Evolutionary conservation across 2,888 invertebrate genomes (phyloP).

Genomic region (Lampropteryx suffumata): DNA sequence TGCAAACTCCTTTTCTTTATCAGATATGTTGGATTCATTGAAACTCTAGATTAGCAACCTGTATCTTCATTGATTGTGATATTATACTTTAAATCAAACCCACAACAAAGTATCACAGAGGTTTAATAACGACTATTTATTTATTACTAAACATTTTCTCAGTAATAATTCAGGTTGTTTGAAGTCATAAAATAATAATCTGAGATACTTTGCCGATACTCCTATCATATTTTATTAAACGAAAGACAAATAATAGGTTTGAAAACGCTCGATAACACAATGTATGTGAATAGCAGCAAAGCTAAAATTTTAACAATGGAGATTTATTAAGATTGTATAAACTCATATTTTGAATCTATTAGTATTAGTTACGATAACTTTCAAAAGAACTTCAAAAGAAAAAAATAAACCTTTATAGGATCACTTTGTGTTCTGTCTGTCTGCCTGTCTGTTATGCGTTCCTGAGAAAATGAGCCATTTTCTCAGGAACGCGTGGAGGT

Average conservation of each 20-base stretch:
- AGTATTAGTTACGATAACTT: not conserved
- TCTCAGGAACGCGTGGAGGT: no score
- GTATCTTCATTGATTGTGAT: not conserved
- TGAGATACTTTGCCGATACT: constrained; percentile 7
- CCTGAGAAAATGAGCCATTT: no score
- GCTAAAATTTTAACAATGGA: constrained; percentile 13
- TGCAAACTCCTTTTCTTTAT: constrained; percentile 19
- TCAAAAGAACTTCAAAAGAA: no score
- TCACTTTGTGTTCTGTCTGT: no score
- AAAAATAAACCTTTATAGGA: no score
- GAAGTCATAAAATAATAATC: constrained; percentile 20
- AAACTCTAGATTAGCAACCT: not conserved
- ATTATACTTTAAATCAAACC: constrained; percentile 8
- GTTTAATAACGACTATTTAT: constrained; percentile 22
- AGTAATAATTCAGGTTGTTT: constrained; percentile 5
- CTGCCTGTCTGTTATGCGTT: no score
- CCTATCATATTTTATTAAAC: constrained; percentile 16
- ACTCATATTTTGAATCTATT: not conserved
- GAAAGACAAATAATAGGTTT: constrained; percentile 15
- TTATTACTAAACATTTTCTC: constrained; percentile 6
- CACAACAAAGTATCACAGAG: constrained; percentile 19
- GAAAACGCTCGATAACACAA: not conserved
- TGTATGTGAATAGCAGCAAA: constrained; percentile 3
- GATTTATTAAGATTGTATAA: not conserved
- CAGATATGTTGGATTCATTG: constrained; percentile 20